Evolutionary conservation across 2,888 invertebrate species (phyloP).

Genomic region (Timandra comae): DNA sequence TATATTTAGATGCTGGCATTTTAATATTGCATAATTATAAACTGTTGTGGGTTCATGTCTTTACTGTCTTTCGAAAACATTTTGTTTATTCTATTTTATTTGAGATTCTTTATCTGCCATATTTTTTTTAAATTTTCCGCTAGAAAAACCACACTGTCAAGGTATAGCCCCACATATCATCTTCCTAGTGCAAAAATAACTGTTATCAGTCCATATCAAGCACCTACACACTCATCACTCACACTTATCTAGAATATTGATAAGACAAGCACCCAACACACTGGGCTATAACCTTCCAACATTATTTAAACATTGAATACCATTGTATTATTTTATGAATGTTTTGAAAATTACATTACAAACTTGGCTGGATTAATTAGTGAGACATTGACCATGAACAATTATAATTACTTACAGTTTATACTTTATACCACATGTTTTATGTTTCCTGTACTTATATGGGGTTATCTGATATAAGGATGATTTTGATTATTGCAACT

Average conservation of each 20-base stretch:
- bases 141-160: too few relatives aligned
- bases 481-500: too few relatives aligned
- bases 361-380: too few relatives aligned
- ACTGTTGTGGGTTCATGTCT: too few relatives aligned
- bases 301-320: conserved; percentile 1
- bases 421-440: too few relatives aligned
- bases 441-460: conserved; percentile 1
- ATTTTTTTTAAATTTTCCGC: too few relatives aligned
- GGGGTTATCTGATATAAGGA: too few relatives aligned
- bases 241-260: conserved; percentile 50
- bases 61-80: too few relatives aligned
- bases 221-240: conserved; percentile 46
- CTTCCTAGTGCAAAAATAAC: conserved; percentile 20
- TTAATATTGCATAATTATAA: not conserved
- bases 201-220: conserved; percentile 44
- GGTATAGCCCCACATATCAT: too few relatives aligned
- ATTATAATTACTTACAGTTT: conserved; percentile 2
- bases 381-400: not conserved
- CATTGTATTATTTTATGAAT: conserved; percentile 4
- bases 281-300: conserved; percentile 8
- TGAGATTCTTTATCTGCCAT: too few relatives aligned
- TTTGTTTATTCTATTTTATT: too few relatives aligned
- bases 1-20: not conserved
- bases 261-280: conserved; percentile 27
- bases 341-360: too few relatives aligned